These are phyloP conservation scores for Microvelia longipes DNA, from an alignment of 1,140 invertebrate species.

Conservation along the genomic window DNA sequence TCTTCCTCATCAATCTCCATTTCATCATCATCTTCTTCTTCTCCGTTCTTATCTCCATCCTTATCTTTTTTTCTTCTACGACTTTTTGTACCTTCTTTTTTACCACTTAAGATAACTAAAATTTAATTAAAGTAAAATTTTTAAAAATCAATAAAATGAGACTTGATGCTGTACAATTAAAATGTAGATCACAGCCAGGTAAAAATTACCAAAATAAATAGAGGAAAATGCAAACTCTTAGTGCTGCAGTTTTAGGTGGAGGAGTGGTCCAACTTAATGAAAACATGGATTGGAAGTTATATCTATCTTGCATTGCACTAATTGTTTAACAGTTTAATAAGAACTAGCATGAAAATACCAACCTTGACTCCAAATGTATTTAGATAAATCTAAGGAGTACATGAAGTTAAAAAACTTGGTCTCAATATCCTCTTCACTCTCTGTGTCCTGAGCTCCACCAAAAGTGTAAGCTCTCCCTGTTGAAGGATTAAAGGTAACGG, in stretches of 20 bases:
- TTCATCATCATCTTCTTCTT: conserved; percentile 18
- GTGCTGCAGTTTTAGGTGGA: too few relatives aligned
- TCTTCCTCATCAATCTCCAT: neutral
- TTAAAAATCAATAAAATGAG: neutral
- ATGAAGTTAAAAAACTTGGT: conserved; percentile 75
- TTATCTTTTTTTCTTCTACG: conserved; percentile 30
- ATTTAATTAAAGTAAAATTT: too few relatives aligned
- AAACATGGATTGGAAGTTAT: too few relatives aligned
- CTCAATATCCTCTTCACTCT: conserved; percentile 57
- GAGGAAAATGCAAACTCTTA: too few relatives aligned
- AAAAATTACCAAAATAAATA: too few relatives aligned
- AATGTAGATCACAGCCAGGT: too few relatives aligned
- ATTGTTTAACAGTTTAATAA: neutral
- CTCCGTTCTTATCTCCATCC: conserved; percentile 20
- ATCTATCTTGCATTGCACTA: too few relatives aligned
- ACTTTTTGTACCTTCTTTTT: conserved; percentile 30
- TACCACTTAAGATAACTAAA: conserved; percentile 35
- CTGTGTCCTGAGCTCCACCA: conserved; percentile 55
- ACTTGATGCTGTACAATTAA: neutral
- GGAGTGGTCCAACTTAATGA: too few relatives aligned
- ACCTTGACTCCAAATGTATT: conserved; percentile 42
- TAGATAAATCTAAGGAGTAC: conserved; percentile 56
- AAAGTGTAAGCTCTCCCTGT: conserved; percentile 50
- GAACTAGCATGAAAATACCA: neutral
- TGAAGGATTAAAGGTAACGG: conserved; percentile 33